These are phyloP conservation scores for Colostygia pectinataria DNA, from an alignment of 2,888 invertebrate genomes.

Conservation along the genomic window DNA sequence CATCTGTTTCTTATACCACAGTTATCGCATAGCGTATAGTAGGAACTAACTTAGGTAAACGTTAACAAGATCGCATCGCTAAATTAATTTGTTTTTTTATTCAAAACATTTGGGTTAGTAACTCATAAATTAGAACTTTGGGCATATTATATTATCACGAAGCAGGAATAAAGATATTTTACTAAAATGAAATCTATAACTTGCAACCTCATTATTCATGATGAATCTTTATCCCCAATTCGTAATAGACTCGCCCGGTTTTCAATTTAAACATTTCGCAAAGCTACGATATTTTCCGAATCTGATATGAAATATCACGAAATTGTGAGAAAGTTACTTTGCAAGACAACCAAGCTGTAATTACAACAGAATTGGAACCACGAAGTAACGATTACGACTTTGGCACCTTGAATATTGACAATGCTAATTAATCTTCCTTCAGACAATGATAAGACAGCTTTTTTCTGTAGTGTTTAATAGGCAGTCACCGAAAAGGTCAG, in stretches of 20 bases:
- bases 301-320: conserved; percentile 30
- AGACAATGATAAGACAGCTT: conserved; percentile 62
- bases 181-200: neutral
- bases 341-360: conserved; percentile 42
- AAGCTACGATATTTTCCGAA: conserved; percentile 45
- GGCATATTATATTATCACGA: too few species aligned
- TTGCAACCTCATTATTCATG: too few species aligned
- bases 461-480: conserved; percentile 40
- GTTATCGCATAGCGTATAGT: conserved; percentile 65
- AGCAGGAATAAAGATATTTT: neutral
- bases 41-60: conserved; percentile 35
- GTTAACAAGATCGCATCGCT: conserved; percentile 61
- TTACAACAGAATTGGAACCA: conserved; percentile 48
- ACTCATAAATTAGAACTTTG: too few species aligned
- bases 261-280: conserved; percentile 62
- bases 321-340: conserved; percentile 31
- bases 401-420: conserved; percentile 67
- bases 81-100: conserved; percentile 5
- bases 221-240: neutral
- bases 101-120: conserved; percentile 12
- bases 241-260: neutral
- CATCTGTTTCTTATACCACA: conserved; percentile 52
- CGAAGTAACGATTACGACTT: conserved; percentile 54
- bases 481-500: conserved; percentile 31
- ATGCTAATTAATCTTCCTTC: conserved; percentile 61